A percentile compares a stretch with the other conserved stretches of the same genome.
These are phyloP conservation scores for Scaptomyza pallida DNA, from an alignment of 1,140 invertebrate species.

Conservation along the genomic window DNA sequence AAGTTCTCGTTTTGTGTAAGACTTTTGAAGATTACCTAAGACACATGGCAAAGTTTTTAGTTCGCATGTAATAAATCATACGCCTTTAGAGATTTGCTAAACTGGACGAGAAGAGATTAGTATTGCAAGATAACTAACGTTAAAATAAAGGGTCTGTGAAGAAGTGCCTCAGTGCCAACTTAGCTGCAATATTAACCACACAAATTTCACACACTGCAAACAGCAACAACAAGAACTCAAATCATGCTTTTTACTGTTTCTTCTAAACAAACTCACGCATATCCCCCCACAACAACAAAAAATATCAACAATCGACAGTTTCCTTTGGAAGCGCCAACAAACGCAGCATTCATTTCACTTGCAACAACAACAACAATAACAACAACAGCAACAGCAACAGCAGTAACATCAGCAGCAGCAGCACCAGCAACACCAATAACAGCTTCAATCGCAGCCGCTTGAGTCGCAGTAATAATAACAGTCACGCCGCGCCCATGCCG, in stretches of 20 bases:
- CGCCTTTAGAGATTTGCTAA: too few relatives aligned
- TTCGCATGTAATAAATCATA: too few relatives aligned
- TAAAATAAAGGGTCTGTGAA: too few relatives aligned
- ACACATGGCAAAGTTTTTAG: too few relatives aligned
- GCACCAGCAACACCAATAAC: constrained; percentile 40
- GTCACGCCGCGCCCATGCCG: constrained; percentile 68
- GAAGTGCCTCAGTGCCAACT: too few relatives aligned
- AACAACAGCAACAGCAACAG: constrained; percentile 39
- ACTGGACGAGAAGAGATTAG: too few relatives aligned
- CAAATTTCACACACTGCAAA: constrained; percentile 29
- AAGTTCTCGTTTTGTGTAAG: constrained; percentile 56
- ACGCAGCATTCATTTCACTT: constrained; percentile 63
- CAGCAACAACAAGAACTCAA: constrained; percentile 36
- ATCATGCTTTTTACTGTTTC: constrained; percentile 60
- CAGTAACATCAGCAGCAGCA: constrained; percentile 29
- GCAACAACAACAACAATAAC: constrained; percentile 42
- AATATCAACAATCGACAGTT: constrained; percentile 46
- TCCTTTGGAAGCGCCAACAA: constrained; percentile 43
- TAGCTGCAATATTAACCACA: too few relatives aligned
- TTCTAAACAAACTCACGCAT: constrained; percentile 62
- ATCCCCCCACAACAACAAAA: constrained; percentile 32
- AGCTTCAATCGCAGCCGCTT: constrained; percentile 30
- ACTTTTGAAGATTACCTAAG: constrained; percentile 39
- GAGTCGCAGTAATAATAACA: constrained; percentile 42
- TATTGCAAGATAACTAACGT: too few relatives aligned